Percentiles rank a stretch among this genome's conserved stretches.
Conservation (phyloP, 2,113 vertebrate genomes). For the Ophthalmolycus amberensis region DNA sequence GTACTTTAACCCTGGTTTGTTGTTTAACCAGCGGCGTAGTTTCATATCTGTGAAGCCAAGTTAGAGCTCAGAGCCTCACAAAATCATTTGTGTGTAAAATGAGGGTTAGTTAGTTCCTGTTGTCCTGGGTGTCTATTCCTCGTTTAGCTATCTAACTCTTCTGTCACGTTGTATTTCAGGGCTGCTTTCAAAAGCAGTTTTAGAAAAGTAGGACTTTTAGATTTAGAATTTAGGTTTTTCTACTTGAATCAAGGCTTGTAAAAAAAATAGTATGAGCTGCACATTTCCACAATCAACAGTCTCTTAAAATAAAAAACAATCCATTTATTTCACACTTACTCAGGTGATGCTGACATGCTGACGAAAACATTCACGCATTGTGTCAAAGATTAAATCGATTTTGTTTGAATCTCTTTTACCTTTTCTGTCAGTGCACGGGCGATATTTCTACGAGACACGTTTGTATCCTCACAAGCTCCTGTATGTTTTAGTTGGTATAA, state of each 20-base stretch:
- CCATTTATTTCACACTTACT: background rate
- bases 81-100: background rate
- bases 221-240: background rate
- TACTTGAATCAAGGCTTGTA: background rate
- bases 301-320: background rate
- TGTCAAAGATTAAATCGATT: no score
- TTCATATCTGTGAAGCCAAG: background rate
- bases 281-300: background rate
- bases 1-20: conserved; percentile 4
- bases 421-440: background rate
- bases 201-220: background rate
- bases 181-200: background rate
- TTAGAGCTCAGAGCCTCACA: background rate
- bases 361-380: background rate
- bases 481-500: background rate
- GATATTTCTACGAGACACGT: background rate
- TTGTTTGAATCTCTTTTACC: background rate
- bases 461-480: background rate
- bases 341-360: background rate
- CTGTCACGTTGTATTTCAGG: background rate
- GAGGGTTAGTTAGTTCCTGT: background rate
- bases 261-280: background rate
- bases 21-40: conserved; percentile 22
- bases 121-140: background rate
- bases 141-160: background rate